Evolutionary conservation across 2,888 invertebrate species (phyloP), one percentile per base, ranked within the genome.

Genomic region (Scaptomyza flava): DNA sequence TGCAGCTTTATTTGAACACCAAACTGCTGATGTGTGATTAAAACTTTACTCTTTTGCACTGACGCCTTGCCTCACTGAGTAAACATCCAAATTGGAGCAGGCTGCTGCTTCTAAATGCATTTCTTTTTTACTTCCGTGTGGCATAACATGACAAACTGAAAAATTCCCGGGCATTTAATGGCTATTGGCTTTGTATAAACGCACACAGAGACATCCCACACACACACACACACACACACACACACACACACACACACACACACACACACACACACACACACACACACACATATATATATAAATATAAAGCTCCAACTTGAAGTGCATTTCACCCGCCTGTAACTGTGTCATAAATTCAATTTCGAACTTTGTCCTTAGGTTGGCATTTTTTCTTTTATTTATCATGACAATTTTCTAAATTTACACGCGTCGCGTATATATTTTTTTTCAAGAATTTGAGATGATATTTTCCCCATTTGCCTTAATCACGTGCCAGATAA

Each of bases 331-430:
- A 11, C 11, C 20, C n/a, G 11, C 31, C 7, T 50, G 36, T 27
- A 43, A 48, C 60, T 53, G 52, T 67, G 60, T 71, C 71, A 71
- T 70, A 70, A 71, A 74, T 74, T 71, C 20, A 46, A 68, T 68
- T 74, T 75, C 41, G 42, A 73, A 66, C 57, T 56, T 67, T 63
- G 52, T 58, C 48, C 34, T 58, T 52, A 23, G 34, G 31, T 41
- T 47, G 20, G 12, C 1, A 5, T 36, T 12, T 36, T 36, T 12
- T 6, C 47, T 42, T 60, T 53, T 56, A 71, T 79, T 72, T 79
- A 75, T 72, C 59, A 67, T 74, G 77, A 72, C 77, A 79, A 62
- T 72, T 72, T 77, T 79, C 79, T 77, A 79, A 69, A 75, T 72
- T 74, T 74, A 79, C 48, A 53, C 57, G 17, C 12, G 23, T 30